Evolutionary conservation across 2,888 invertebrate genomes (phyloP).

Genomic region (Lasioglossum pauxillum): DNA sequence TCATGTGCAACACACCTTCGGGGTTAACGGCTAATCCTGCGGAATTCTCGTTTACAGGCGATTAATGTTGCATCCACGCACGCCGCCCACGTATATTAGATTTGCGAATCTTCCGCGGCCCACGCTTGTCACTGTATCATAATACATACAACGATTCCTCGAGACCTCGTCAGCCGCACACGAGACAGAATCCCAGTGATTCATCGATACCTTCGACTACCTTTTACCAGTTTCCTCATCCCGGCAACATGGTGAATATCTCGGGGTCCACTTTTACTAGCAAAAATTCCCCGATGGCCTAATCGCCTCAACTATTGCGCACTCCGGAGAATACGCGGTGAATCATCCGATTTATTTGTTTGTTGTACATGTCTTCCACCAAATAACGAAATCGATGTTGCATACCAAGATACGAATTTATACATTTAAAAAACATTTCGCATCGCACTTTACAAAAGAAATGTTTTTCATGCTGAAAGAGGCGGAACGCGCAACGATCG

Average conservation of each 20-base stretch:
- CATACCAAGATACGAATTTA: not conserved
- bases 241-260: not conserved
- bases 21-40: conserved; percentile 37
- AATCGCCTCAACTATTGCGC: not conserved
- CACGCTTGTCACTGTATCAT: conserved; percentile 51
- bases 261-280: not conserved
- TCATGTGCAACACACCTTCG: conserved; percentile 13
- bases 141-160: conserved; percentile 50
- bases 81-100: conserved; percentile 51
- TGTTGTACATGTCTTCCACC: not conserved
- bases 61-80: conserved; percentile 67
- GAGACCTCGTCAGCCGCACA: conserved; percentile 49
- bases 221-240: conserved; percentile 29
- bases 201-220: conserved; percentile 51
- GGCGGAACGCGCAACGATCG: not conserved
- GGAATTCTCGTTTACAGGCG: conserved; percentile 60
- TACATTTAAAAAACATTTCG: not conserved
- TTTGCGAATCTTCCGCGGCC: conserved; percentile 58
- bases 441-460: not conserved
- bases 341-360: not conserved
- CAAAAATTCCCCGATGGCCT: not conserved
- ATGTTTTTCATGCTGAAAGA: not conserved
- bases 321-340: not conserved
- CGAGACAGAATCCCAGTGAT: conserved; percentile 51
- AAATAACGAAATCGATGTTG: not conserved